Evolutionary conservation across 1,140 invertebrate genomes (phyloP).

Genomic region (Oncopodura yosiiana): DNA sequence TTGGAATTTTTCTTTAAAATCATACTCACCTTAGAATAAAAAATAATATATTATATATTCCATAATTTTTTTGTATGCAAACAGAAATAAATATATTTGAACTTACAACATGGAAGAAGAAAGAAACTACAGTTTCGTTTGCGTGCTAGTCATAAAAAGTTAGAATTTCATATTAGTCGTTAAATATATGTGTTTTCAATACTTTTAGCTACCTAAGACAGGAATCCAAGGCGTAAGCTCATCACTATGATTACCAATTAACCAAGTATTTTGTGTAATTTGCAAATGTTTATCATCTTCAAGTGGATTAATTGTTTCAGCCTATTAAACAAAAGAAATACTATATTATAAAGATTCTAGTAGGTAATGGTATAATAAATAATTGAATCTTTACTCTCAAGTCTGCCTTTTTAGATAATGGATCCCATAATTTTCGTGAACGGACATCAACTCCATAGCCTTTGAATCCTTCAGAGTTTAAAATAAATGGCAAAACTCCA

Average conservation of each 20-base stretch:
- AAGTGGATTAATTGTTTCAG: too few relatives aligned
- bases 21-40: too few relatives aligned
- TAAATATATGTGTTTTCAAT: too few relatives aligned
- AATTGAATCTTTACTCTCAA: slow-evolving; percentile 41
- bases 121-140: slow-evolving; percentile 74
- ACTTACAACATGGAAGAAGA: slow-evolving; percentile 87
- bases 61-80: slow-evolving; percentile 54
- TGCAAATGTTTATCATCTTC: too few relatives aligned
- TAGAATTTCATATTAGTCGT: too few relatives aligned
- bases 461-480: slow-evolving; percentile 69
- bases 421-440: slow-evolving; percentile 79
- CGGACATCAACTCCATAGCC: slow-evolving; percentile 85
- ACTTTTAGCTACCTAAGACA: slow-evolving; percentile 68
- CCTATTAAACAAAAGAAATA: too few relatives aligned
- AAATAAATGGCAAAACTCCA: slow-evolving; percentile 82
- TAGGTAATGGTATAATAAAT: slow-evolving; percentile 22
- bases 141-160: too few relatives aligned
- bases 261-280: slow-evolving; percentile 77
- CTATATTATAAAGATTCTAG: too few relatives aligned
- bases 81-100: slow-evolving; percentile 83
- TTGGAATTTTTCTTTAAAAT: slow-evolving; percentile 45
- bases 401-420: slow-evolving; percentile 49
- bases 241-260: slow-evolving; percentile 98
- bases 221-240: slow-evolving; percentile 97
- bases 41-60: too few relatives aligned